Conservation (phyloP, 2,888 invertebrate species). For the Apoda limacodes region DNA sequence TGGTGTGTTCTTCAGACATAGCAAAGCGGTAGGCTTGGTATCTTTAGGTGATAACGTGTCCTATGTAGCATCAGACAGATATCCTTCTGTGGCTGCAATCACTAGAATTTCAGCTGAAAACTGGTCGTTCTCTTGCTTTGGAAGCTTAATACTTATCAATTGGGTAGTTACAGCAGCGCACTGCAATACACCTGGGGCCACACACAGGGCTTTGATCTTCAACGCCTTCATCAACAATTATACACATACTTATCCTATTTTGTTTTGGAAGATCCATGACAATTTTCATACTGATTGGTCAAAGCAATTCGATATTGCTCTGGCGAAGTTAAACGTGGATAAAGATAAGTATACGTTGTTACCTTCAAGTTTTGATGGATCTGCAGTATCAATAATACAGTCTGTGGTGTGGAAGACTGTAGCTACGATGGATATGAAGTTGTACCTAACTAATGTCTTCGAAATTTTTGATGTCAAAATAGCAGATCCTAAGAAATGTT, state of each 20-base stretch:
- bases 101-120: conserved; percentile 32
- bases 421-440: conserved; percentile 41
- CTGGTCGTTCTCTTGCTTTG: conserved; percentile 51
- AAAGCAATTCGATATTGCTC: conserved; percentile 42
- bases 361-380: conserved; percentile 33
- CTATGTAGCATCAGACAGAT: conserved; percentile 24
- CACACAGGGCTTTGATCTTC: conserved; percentile 39
- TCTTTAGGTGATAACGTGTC: conserved; percentile 30
- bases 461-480: conserved; percentile 30
- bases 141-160: conserved; percentile 39
- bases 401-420: conserved; percentile 53
- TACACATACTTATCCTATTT: conserved; percentile 38
- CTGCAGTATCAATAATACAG: conserved; percentile 19
- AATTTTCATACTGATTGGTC: conserved; percentile 31
- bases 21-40: conserved; percentile 38
- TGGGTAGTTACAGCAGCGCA: conserved; percentile 54
- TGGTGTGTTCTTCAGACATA: conserved; percentile 27
- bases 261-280: conserved; percentile 49
- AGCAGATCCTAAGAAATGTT: conserved; percentile 25
- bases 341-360: conserved; percentile 26
- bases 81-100: conserved; percentile 48
- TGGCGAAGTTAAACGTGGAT: conserved; percentile 41
- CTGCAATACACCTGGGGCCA: conserved; percentile 34
- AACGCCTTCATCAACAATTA: conserved; percentile 38
- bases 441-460: conserved; percentile 47